Evolutionary conservation across 1,140 invertebrate genomes (phyloP), one percentile per base, ranked within the genome.

Genomic region (Apis cerana): DNA sequence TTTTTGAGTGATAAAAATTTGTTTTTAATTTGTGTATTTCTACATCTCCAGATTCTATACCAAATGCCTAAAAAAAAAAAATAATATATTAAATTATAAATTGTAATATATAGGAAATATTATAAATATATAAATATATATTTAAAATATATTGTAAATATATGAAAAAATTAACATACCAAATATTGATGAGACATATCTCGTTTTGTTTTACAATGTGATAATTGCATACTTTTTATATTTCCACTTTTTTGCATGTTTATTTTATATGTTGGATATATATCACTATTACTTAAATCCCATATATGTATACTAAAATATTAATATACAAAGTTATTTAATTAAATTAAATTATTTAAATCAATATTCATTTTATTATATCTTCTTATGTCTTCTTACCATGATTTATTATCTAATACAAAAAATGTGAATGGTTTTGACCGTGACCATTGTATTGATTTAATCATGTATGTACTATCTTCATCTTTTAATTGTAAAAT

Each of bases 381-480:
- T 62, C 23, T n/a, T 52, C 82, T 90, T 91, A 95, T 0, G 21
- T 62, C 23, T n/a, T 52, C 82, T 90, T 91, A 95, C 94, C 92
- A 91, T 48, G 95, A 95, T 69, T 93, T 86, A 69, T 93, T 88
- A 88, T 96, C 95, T n/a, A 96, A 80, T 50, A 95, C 94, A 85
- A 94, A 96, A 86, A 96, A 94, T 19, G 95, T 94, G 82, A 94
- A 94, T 19, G 95, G 95, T 58, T 95, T 94, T 43, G 95, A 95
- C 56, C 92, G 94, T 12, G 95, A 96, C 96, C 96, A 96, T 80
- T 95, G 93, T 23, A 96, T 88, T 56, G 87, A 90, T 84, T 90
- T 92, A 23, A 96, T 92, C 19, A 92, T 88, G 0, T 92, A 85
- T 10, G 56, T 87, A 82, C 85, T 89, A 33, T 92, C 85, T 81